Percentiles rank a stretch among this genome's conserved stretches.
These are phyloP conservation scores for Metridium senile DNA, from an alignment of 92 coral and sea anemone species.

Conservation along the genomic window DNA sequence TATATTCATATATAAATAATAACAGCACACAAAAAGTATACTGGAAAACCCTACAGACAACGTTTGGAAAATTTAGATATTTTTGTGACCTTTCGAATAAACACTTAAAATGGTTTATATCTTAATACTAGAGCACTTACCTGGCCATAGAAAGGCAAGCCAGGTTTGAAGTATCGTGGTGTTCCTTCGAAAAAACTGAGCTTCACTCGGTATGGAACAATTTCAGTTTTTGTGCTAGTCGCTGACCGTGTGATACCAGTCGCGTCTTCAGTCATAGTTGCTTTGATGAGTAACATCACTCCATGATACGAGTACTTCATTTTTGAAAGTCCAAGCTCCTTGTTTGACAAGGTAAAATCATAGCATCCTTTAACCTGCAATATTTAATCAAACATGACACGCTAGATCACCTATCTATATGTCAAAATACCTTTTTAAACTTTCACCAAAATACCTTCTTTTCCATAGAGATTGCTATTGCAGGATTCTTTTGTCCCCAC, in stretches of 20 bases:
- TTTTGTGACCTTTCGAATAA: too few species aligned
- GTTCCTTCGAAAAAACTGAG: constrained; percentile 58
- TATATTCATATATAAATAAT: too few species aligned
- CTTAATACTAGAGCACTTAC: constrained; percentile 35
- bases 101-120: too few species aligned
- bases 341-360: constrained; percentile 60
- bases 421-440: too few species aligned
- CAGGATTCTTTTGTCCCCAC: not conserved
- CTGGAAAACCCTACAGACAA: too few species aligned
- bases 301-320: constrained; percentile 30
- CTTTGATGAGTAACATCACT: constrained; percentile 44
- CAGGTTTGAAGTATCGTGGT: constrained; percentile 75
- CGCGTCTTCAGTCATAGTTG: constrained; percentile 77
- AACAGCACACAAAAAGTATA: not conserved
- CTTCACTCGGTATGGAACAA: constrained; percentile 51
- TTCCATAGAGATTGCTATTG: not conserved
- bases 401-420: not conserved
- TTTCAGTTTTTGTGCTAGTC: constrained; percentile 28
- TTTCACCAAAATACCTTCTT: not conserved
- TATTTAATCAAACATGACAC: not conserved
- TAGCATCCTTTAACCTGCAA: constrained; percentile 81
- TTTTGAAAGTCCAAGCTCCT: constrained; percentile 25
- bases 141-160: constrained; percentile 82
- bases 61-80: not conserved
- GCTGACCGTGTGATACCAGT: constrained; percentile 78